Conservation (phyloP, 2,113 vertebrate genomes). For the Colossoma macropomum region DNA sequence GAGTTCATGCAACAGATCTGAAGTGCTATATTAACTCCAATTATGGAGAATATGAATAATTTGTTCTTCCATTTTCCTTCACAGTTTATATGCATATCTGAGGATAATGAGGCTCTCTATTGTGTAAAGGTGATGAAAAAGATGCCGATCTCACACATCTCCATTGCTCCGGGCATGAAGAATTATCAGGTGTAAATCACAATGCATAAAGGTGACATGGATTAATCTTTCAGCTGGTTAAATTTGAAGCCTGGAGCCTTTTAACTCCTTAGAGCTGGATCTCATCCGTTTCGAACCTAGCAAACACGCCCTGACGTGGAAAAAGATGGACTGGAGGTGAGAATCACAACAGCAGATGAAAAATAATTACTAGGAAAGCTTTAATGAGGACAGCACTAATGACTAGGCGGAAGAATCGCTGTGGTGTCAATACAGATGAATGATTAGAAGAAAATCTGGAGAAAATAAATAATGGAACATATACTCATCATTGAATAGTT, state of each 20-base stretch:
- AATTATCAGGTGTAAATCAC: constrained; percentile 68
- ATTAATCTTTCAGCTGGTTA: constrained; percentile 61
- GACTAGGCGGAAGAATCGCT: constrained; percentile 22
- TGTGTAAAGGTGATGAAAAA: constrained; percentile 62
- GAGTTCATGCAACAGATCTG: constrained; percentile 17
- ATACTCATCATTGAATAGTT: not conserved
- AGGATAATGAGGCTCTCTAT: constrained; percentile 66
- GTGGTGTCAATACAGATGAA: constrained; percentile 16
- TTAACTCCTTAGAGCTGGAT: constrained; percentile 45
- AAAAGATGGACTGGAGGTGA: constrained; percentile 44
- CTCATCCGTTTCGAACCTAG: constrained; percentile 47
- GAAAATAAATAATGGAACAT: not conserved
- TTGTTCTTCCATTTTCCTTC: constrained; percentile 63
- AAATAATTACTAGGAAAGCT: constrained; percentile 51
- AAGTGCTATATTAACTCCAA: constrained; percentile 36
- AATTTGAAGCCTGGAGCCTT: constrained; percentile 50
- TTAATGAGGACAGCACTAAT: constrained; percentile 46
- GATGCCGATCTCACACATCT: constrained; percentile 56
- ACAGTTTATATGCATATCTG: constrained; percentile 69
- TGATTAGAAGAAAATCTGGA: no score
- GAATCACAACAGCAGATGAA: constrained; percentile 54
- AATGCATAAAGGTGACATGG: constrained; percentile 59
- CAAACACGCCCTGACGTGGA: constrained; percentile 51
- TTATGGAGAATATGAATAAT: constrained; percentile 47
- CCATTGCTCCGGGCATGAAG: constrained; percentile 51